Conservation (phyloP, 1,140 invertebrate genomes). For the Drosophila parabipectinata region DNA sequence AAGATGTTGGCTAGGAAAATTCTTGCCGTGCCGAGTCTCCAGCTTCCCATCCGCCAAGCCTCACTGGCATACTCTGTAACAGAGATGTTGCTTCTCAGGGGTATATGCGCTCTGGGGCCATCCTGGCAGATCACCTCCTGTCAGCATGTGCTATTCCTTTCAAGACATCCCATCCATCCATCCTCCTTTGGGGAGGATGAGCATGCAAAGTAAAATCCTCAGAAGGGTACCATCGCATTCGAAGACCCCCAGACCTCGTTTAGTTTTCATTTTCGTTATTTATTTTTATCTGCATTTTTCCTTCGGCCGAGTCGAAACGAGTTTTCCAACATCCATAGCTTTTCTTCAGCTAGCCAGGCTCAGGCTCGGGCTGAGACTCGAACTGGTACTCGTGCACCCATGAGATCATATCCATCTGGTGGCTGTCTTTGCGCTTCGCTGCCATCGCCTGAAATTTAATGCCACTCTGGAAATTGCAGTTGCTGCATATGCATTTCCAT, state of each 20-base stretch:
- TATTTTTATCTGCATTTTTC: conserved; percentile 74
- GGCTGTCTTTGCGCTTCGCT: conserved; percentile 31
- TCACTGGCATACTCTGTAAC: background rate
- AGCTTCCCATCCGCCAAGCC: conserved; percentile 10
- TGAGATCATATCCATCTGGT: conserved; percentile 10
- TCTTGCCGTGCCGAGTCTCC: conserved; percentile 37
- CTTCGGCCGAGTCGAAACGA: conserved; percentile 56
- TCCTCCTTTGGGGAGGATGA: too few species aligned
- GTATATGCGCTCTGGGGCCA: background rate
- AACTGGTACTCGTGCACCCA: conserved; percentile 3
- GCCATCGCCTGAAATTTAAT: conserved; percentile 33
- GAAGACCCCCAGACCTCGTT: conserved; percentile 12
- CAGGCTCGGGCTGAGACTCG: background rate
- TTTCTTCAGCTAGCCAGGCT: conserved; percentile 32
- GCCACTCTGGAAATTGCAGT: conserved; percentile 32
- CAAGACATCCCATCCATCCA: background rate
- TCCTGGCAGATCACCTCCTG: too few species aligned
- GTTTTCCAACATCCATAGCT: conserved; percentile 60
- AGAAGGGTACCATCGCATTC: background rate
- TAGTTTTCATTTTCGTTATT: conserved; percentile 68
- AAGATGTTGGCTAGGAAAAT: conserved; percentile 75
- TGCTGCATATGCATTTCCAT: conserved; percentile 45
- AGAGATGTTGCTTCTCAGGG: background rate
- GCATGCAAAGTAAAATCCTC: background rate
- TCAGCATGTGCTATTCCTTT: too few species aligned